Conservation (phyloP, 2,888 invertebrate genomes). For the Sarcophaga variegata region DNA sequence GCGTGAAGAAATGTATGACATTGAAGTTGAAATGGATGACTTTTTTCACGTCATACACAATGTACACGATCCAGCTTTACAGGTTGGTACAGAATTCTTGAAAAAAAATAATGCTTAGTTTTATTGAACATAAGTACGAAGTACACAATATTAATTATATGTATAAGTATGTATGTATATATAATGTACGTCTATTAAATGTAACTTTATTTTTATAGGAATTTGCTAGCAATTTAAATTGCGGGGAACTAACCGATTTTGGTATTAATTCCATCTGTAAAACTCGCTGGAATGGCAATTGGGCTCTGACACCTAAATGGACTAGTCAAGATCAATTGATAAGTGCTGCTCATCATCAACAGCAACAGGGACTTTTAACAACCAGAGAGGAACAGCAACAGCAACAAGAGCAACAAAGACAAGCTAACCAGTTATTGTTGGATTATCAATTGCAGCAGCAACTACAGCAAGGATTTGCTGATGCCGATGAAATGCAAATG, state of each 20-base stretch:
- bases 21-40: constrained; percentile 81
- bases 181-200: background rate
- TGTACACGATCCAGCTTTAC: constrained; percentile 78
- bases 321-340: constrained; percentile 78
- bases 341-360: constrained; percentile 76
- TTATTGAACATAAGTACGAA: no score
- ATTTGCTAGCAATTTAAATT: constrained; percentile 80
- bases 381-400: constrained; percentile 71
- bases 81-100: constrained; percentile 71
- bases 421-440: constrained; percentile 79
- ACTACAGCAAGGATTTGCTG: constrained; percentile 80
- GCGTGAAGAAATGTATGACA: constrained; percentile 78
- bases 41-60: constrained; percentile 81
- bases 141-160: no score
- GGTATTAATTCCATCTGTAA: constrained; percentile 82
- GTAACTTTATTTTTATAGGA: constrained; percentile 74
- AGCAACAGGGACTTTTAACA: constrained; percentile 71
- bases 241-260: constrained; percentile 81
- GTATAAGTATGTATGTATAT: background rate
- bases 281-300: constrained; percentile 80
- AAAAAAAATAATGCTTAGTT: background rate
- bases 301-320: constrained; percentile 78
- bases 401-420: constrained; percentile 71
- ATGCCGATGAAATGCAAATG: constrained; percentile 82
- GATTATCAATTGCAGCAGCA: constrained; percentile 82